phyloP scores from a whole-genome alignment of 1,140 invertebrate species.

The Teleopsis dalmanni region DNA sequence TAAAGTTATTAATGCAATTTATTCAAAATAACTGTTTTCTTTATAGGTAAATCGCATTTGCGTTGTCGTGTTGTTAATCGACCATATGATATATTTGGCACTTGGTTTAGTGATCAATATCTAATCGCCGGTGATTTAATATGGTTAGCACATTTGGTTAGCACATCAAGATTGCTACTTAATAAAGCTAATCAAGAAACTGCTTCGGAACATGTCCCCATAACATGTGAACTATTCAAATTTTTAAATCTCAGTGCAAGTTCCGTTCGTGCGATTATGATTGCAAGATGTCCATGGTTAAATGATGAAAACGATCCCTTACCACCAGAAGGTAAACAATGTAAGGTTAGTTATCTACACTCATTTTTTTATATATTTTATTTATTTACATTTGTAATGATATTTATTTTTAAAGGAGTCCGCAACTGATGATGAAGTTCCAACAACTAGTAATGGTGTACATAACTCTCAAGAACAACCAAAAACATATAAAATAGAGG shows the following conservation, averaged over 20 bases:
- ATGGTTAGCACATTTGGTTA: constrained; percentile 73
- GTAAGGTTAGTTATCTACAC: too few species aligned
- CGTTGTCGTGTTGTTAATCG: constrained; percentile 78
- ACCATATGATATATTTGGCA: constrained; percentile 83
- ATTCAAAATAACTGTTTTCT: not conserved
- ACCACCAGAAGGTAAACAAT: constrained; percentile 1
- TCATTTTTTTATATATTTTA: too few species aligned
- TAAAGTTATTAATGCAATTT: not conserved
- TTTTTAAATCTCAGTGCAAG: constrained; percentile 81
- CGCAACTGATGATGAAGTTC: too few species aligned
- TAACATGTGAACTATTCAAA: constrained; percentile 69
- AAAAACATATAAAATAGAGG: too few species aligned
- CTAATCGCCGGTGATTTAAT: constrained; percentile 72
- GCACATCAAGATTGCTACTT: constrained; percentile 71
- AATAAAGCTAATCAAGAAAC: constrained; percentile 78
- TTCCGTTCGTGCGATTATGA: constrained; percentile 48
- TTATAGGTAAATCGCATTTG: constrained; percentile 56
- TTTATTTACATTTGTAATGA: too few species aligned
- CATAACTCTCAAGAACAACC: too few species aligned
- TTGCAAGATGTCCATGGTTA: constrained; percentile 43
- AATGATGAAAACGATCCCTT: constrained; percentile 35
- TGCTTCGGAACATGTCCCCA: constrained; percentile 71
- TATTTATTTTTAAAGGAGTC: too few species aligned
- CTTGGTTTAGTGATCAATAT: constrained; percentile 80
- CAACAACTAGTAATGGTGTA: too few species aligned